Percentiles rank a stretch among this genome's conserved stretches.
phyloP scores from a whole-genome alignment of 2,113 vertebrate genomes.

The Sardina pilchardus region DNA sequence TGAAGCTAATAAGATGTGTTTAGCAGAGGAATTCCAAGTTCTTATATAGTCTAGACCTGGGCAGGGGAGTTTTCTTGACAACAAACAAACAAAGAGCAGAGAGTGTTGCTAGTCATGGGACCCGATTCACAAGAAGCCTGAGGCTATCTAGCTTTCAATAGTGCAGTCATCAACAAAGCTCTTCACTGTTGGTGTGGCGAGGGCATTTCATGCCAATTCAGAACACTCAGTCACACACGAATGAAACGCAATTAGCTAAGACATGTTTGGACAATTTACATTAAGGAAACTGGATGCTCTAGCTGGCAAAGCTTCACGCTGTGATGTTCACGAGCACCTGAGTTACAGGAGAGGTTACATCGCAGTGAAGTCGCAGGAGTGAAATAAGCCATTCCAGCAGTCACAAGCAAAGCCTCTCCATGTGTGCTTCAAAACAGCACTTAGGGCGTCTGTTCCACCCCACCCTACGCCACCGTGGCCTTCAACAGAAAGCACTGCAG shows the following conservation, averaged over 20 bases:
- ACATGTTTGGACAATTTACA: not conserved
- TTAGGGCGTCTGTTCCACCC: not conserved
- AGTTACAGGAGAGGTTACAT: not conserved
- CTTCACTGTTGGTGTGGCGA: not conserved
- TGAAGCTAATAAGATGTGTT: conserved; percentile 11
- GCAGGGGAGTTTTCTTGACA: conserved; percentile 52
- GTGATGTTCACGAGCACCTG: not conserved
- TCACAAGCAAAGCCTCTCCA: conserved; percentile 6
- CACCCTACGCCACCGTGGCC: not conserved
- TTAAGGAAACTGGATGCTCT: not conserved
- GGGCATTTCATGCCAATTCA: not conserved
- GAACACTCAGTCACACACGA: not conserved
- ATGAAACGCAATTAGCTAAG: not conserved
- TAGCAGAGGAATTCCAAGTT: conserved; percentile 30
- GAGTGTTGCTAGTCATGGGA: conserved; percentile 62
- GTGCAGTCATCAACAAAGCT: not conserved
- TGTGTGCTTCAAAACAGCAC: conserved; percentile 7
- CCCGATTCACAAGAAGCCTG: conserved; percentile 45
- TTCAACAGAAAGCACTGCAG: not conserved
- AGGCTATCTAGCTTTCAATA: conserved; percentile 32
- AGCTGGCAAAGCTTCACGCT: not conserved
- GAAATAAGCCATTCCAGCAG: not conserved
- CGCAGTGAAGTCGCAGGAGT: not conserved
- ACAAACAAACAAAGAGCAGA: conserved; percentile 36
- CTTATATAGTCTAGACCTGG: conserved; percentile 59